These are phyloP conservation scores for Trinectes maculatus DNA, from an alignment of 2,113 vertebrate genomes.

Conservation along the genomic window DNA sequence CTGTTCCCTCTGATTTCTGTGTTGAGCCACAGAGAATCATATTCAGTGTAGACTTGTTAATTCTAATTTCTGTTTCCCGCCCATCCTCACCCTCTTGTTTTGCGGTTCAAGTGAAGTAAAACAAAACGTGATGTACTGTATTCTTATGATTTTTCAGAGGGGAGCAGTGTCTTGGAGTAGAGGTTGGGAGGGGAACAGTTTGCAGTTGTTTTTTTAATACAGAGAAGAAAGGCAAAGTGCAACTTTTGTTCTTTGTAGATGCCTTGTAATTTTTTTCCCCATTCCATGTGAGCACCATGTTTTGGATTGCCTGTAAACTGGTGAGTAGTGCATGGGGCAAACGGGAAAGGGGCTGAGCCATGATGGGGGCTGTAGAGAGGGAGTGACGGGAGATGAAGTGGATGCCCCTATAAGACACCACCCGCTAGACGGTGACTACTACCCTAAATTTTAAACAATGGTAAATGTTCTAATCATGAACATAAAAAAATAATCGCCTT, in stretches of 20 bases:
- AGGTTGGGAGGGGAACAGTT: constrained; percentile 54
- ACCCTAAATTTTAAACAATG: constrained; percentile 76
- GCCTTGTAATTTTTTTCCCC: constrained; percentile 77
- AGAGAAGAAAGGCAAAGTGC: constrained; percentile 64
- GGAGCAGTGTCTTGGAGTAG: constrained; percentile 67
- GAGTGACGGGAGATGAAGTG: constrained; percentile 32
- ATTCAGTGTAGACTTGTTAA: constrained; percentile 81
- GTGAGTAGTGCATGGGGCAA: constrained; percentile 66
- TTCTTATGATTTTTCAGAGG: constrained; percentile 81
- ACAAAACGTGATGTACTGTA: constrained; percentile 85
- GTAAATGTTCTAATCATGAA: constrained; percentile 80
- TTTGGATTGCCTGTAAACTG: constrained; percentile 51
- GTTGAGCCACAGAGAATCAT: constrained; percentile 75
- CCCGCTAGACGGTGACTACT: constrained; percentile 68
- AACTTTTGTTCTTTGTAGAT: constrained; percentile 72
- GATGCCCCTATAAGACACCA: constrained; percentile 48
- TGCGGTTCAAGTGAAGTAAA: constrained; percentile 85
- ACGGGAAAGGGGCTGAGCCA: constrained; percentile 63
- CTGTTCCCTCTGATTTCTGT: constrained; percentile 74
- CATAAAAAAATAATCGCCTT: constrained; percentile 80
- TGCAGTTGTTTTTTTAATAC: constrained; percentile 56
- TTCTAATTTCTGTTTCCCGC: constrained; percentile 72
- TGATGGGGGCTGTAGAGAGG: constrained; percentile 1
- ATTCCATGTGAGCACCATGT: constrained; percentile 79
- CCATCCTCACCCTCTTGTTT: constrained; percentile 71